phyloP scores from a whole-genome alignment of 2,888 invertebrate genomes.

The Spisula subtruncata region DNA sequence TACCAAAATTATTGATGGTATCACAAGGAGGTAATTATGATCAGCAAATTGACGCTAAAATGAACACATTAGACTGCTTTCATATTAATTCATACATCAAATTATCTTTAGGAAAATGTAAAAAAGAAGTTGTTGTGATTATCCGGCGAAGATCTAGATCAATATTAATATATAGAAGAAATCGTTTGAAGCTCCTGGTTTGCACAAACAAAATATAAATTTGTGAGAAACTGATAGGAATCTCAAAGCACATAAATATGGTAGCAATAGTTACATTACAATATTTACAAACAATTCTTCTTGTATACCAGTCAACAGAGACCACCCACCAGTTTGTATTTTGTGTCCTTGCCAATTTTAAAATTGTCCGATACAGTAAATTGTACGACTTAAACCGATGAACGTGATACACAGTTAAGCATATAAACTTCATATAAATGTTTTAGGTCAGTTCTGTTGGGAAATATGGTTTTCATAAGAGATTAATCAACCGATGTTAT shows the following conservation, averaged over 20 bases:
- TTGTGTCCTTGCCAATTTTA: too few relatives aligned
- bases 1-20: not conserved
- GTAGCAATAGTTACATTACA: too few relatives aligned
- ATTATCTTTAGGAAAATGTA: not conserved
- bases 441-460: too few relatives aligned
- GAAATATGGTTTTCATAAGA: too few relatives aligned
- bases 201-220: not conserved
- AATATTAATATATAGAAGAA: not conserved
- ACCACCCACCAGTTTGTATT: too few relatives aligned
- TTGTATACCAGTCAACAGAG: too few relatives aligned
- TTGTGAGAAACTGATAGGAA: not conserved
- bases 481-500: too few relatives aligned
- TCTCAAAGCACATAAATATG: not conserved
- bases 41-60: slow-evolving; percentile 13
- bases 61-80: not conserved
- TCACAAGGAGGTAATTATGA: not conserved
- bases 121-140: not conserved
- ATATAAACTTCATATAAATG: too few relatives aligned
- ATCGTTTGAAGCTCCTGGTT: not conserved
- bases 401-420: too few relatives aligned
- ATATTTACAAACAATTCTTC: not conserved
- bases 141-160: not conserved
- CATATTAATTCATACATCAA: not conserved
- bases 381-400: too few relatives aligned
- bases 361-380: too few relatives aligned